These are phyloP conservation scores for Flexamia atlantica DNA, from an alignment of 2,888 invertebrate species.

Conservation along the genomic window DNA sequence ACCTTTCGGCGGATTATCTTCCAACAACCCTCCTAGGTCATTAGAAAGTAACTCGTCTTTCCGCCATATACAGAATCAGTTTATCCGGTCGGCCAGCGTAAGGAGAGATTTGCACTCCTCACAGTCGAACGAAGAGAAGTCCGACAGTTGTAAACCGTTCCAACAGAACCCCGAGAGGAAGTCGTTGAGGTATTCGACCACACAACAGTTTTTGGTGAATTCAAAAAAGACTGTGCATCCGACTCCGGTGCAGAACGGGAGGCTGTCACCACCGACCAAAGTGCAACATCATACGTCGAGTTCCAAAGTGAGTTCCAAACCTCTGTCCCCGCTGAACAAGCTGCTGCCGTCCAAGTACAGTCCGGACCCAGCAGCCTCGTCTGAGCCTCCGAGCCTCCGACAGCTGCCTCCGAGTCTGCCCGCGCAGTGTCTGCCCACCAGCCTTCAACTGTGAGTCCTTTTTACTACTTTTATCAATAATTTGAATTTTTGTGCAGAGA, in stretches of 20 bases:
- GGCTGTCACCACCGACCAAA: conserved; percentile 66
- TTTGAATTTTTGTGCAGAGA: too few species aligned
- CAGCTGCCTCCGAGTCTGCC: conserved; percentile 68
- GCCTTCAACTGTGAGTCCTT: conserved; percentile 70
- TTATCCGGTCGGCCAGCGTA: conserved; percentile 63
- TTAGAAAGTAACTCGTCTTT: conserved; percentile 30
- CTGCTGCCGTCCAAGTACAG: conserved; percentile 10
- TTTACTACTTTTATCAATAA: not conserved
- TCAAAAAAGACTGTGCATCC: conserved; percentile 66
- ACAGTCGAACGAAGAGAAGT: conserved; percentile 63
- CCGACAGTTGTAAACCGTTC: conserved; percentile 64
- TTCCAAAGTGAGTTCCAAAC: not conserved
- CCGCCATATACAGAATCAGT: conserved; percentile 53
- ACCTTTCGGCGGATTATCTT: conserved; percentile 10
- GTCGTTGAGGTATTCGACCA: conserved; percentile 67
- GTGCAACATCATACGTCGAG: conserved; percentile 4
- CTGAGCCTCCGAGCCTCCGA: not conserved
- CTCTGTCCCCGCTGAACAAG: conserved; percentile 24
- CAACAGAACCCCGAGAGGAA: conserved; percentile 67
- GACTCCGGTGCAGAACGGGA: conserved; percentile 66
- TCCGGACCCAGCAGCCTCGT: not conserved
- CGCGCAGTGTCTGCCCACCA: conserved; percentile 71
- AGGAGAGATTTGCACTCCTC: conserved; percentile 62
- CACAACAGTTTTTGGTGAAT: conserved; percentile 68
- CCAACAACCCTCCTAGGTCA: conserved; percentile 38